phyloP scores from a whole-genome alignment of 2,888 invertebrate genomes.

The Pterobdella sp. region DNA sequence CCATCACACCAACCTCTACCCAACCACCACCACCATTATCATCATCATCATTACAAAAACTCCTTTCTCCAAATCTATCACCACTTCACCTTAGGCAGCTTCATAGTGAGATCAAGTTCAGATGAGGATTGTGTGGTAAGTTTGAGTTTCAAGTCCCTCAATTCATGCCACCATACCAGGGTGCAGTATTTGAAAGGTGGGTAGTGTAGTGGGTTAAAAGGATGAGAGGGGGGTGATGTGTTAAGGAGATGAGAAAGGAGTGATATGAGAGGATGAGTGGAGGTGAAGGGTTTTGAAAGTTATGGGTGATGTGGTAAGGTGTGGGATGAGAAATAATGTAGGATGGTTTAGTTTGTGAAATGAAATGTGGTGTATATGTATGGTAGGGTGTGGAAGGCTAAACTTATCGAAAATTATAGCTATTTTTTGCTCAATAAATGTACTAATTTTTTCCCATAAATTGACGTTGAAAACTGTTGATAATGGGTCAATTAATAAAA shows the following conservation, averaged over 20 bases:
- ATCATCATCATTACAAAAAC: too few relatives aligned
- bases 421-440: too few relatives aligned
- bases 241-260: background rate
- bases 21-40: too few relatives aligned
- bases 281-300: background rate
- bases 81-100: too few relatives aligned
- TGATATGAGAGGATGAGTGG: background rate
- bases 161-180: constrained; percentile 65
- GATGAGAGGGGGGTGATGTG: too few relatives aligned
- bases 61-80: too few relatives aligned
- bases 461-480: too few relatives aligned
- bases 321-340: background rate
- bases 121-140: constrained; percentile 65
- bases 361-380: background rate
- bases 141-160: constrained; percentile 63
- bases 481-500: too few relatives aligned
- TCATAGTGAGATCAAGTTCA: constrained; percentile 70
- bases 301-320: background rate
- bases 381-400: too few relatives aligned
- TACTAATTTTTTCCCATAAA: too few relatives aligned
- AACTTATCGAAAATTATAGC: too few relatives aligned
- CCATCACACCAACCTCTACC: too few relatives aligned
- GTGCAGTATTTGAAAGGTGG: constrained; percentile 64
- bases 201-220: background rate
- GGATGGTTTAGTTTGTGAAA: background rate